These are phyloP conservation scores for Catocala nupta DNA, from an alignment of 2,888 invertebrate species.

Conservation along the genomic window DNA sequence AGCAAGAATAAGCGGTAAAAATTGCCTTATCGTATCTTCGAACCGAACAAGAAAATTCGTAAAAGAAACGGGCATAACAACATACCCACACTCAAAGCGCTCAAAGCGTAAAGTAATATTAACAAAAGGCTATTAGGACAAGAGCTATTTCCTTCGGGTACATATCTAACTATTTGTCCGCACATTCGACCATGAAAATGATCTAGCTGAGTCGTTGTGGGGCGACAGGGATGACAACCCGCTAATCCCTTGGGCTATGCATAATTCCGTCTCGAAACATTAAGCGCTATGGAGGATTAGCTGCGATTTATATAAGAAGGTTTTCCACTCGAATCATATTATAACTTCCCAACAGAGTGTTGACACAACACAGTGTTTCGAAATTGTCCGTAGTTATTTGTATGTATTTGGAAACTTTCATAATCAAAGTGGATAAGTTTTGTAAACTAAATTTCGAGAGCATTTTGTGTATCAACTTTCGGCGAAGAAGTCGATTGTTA, in stretches of 20 bases:
- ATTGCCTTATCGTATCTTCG: background rate
- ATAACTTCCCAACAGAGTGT: slow-evolving; percentile 34
- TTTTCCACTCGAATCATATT: slow-evolving; percentile 68
- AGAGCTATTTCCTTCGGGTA: slow-evolving; percentile 46
- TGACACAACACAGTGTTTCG: slow-evolving; percentile 31
- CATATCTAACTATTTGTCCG: slow-evolving; percentile 56
- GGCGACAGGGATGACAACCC: slow-evolving; percentile 78
- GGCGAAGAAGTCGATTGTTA: slow-evolving; percentile 27
- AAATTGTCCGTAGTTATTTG: slow-evolving; percentile 28
- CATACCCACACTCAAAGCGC: slow-evolving; percentile 16
- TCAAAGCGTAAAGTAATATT: slow-evolving; percentile 27
- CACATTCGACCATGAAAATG: slow-evolving; percentile 71
- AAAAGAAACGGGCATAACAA: slow-evolving; percentile 27
- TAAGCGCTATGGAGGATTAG: slow-evolving; percentile 79
- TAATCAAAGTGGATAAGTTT: slow-evolving; percentile 44
- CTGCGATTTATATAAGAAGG: slow-evolving; percentile 76
- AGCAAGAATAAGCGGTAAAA: too few species aligned
- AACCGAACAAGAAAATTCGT: background rate
- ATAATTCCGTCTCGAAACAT: slow-evolving; percentile 82
- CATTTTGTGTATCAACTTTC: slow-evolving; percentile 26
- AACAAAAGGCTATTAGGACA: slow-evolving; percentile 36
- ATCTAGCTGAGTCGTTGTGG: slow-evolving; percentile 70
- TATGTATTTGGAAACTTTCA: slow-evolving; percentile 36
- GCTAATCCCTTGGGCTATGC: slow-evolving; percentile 81
- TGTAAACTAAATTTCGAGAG: slow-evolving; percentile 31